Base-by-base conservation (phyloP, 2,113 vertebrate genomes). In the Mohoua ochrocephala region DNA sequence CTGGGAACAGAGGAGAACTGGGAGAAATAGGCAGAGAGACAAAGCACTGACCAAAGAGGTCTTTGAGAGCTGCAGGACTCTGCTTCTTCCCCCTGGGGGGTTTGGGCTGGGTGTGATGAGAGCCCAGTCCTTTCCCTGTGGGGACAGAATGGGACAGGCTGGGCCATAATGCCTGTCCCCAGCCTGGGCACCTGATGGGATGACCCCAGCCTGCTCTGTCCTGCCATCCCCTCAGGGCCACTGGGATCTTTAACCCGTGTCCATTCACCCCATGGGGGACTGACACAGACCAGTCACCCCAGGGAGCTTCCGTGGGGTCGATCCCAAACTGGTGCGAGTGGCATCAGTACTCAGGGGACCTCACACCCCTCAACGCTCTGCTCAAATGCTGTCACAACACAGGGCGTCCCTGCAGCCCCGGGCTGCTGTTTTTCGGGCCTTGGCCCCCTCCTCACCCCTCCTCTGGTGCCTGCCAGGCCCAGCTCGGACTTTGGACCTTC, bases 261-360 rank as follows among this genome's bases (percentile, higher is more conserved):
- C 30, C 27, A 0, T 54, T 79, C 67, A 54, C 18, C 35, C 23
- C 4, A 1, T 0, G 0, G 21, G 15, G 52, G 7, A 31, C 0
- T 0, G 79, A 33, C 44, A 87, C 0, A 7, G 56, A 11, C 7
- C 0, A 69, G n/a, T 33, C 15, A 87, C 49, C 37, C n/a, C 1
- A 2, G 24, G 35, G 26, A 59, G 15, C 35, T 61, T 21, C 79
- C 2, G 1, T 2, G 2, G 67, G 13, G 15, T 64, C 8, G 5
- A 14, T 75, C 45, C 70, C 33, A 2, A 74, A 69, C 64, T 2
- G 5, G 5, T 7, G 15, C 0, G 1, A 74, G 64, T 24, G 61
- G 15, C 63, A 42, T 64, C 0, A 2, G 30, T 20, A 42, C 22
- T 17, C 0, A 0, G n/a, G 10, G 2, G 5, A 44, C 61, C 5